phyloP scores from a whole-genome alignment of 37 sponge, comb jelly and placozoan species.

The Chondrilla cf. caribensis region DNA sequence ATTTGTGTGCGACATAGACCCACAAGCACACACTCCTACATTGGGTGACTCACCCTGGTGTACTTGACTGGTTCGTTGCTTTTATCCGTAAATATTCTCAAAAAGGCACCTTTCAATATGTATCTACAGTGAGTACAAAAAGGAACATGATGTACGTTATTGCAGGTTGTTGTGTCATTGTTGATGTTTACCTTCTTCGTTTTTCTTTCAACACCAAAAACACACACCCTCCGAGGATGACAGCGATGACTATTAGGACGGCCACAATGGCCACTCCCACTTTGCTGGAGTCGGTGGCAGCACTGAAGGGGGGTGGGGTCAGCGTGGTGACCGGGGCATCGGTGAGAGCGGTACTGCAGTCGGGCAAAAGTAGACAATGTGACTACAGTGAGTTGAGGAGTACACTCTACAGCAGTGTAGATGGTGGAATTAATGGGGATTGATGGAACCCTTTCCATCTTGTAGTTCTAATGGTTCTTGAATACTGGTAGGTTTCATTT shows the following conservation, averaged over 20 bases:
- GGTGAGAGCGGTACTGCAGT: background rate
- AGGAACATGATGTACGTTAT: too few species aligned
- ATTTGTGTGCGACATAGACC: background rate
- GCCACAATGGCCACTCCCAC: background rate
- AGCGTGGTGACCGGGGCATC: background rate
- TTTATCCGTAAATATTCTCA: background rate
- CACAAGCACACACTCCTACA: background rate
- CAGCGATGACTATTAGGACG: background rate
- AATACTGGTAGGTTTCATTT: too few species aligned
- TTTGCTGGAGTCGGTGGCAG: background rate
- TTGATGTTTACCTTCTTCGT: background rate
- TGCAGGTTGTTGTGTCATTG: too few species aligned
- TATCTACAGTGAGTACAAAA: too few species aligned
- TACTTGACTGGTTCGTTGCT: slow-evolving; percentile 10
- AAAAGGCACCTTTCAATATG: slow-evolving; percentile 2
- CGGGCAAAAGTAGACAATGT: too few species aligned
- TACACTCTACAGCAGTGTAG: too few species aligned
- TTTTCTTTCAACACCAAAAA: background rate
- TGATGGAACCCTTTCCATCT: too few species aligned
- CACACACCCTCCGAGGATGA: background rate
- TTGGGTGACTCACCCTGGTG: slow-evolving; percentile 10
- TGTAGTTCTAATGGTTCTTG: too few species aligned
- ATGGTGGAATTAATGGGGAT: too few species aligned
- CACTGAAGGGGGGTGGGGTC: background rate
- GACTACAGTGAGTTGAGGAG: background rate